A percentile compares a stretch with the other conserved stretches of the same genome.
Conservation (phyloP, 2,113 vertebrate genomes). For the Notothenia rossii region DNA sequence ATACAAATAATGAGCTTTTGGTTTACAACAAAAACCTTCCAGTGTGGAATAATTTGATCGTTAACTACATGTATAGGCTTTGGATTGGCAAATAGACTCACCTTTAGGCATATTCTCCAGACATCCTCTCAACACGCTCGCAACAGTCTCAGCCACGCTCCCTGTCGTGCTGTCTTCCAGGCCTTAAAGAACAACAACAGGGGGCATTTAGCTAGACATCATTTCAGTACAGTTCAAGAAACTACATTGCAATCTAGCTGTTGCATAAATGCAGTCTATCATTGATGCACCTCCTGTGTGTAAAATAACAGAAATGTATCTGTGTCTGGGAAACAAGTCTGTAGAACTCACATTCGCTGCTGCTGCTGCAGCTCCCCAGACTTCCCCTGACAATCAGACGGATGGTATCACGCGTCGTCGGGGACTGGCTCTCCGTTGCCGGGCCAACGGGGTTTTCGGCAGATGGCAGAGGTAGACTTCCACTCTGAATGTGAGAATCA, state of each 20-base stretch:
- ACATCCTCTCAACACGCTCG: slow-evolving; percentile 92
- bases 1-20: neutral
- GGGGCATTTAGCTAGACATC: slow-evolving; percentile 7
- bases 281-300: neutral
- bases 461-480: slow-evolving; percentile 85
- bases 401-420: slow-evolving; percentile 90
- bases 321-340: slow-evolving; percentile 1
- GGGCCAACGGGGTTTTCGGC: slow-evolving; percentile 83
- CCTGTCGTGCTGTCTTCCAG: slow-evolving; percentile 95
- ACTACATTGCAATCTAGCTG: neutral
- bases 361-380: slow-evolving; percentile 97
- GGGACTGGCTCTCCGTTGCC: slow-evolving; percentile 87
- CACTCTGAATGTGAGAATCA: slow-evolving; percentile 87
- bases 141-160: slow-evolving; percentile 92
- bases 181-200: slow-evolving; percentile 80
- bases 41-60: neutral
- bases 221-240: neutral
- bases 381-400: slow-evolving; percentile 97
- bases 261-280: neutral
- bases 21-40: neutral
- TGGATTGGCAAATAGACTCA: slow-evolving; percentile 51
- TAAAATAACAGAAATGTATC: neutral
- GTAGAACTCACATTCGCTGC: slow-evolving; percentile 93
- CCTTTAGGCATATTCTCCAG: slow-evolving; percentile 95
- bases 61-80: neutral